Evolutionary conservation across 2,797 vertebrate species (phyloP).

Genomic region (Clarias laeviceps): DNA sequence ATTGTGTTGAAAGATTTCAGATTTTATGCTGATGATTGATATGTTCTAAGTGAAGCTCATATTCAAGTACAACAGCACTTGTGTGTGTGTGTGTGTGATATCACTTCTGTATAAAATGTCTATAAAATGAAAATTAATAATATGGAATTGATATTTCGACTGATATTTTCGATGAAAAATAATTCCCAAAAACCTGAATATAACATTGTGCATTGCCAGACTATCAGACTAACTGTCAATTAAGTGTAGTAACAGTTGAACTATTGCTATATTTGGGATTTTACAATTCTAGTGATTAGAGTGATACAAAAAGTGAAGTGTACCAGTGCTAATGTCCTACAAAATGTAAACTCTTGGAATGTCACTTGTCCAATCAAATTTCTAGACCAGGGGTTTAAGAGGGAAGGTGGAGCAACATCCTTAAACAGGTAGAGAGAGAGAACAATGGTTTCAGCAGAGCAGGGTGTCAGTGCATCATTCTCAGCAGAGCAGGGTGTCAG

Average conservation of each 20-base stretch:
- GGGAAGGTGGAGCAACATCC: too few species aligned
- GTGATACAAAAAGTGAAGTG: not conserved
- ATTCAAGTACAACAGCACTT: not conserved
- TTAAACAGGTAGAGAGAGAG: too few species aligned
- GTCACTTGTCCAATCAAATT: not conserved
- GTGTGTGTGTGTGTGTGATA: not conserved
- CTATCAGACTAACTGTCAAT: too few species aligned
- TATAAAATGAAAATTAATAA: not conserved
- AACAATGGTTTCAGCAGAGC: too few species aligned
- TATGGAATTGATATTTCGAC: not conserved
- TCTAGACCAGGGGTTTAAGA: not conserved
- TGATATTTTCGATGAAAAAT: not conserved
- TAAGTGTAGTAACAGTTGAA: not conserved
- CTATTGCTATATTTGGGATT: not conserved
- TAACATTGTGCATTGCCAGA: not conserved
- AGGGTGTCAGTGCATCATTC: too few species aligned
- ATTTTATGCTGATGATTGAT: not conserved
- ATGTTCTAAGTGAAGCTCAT: not conserved
- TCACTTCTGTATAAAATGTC: not conserved
- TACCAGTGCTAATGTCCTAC: not conserved
- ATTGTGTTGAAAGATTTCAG: not conserved
- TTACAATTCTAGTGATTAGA: not conserved
- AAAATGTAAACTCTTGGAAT: not conserved
- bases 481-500: too few species aligned
- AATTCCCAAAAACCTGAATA: not conserved